A percentile compares a stretch with the other conserved stretches of the same genome.
Conservation (phyloP, 2,797 vertebrate genomes). For the Chiloscyllium punctatum region DNA sequence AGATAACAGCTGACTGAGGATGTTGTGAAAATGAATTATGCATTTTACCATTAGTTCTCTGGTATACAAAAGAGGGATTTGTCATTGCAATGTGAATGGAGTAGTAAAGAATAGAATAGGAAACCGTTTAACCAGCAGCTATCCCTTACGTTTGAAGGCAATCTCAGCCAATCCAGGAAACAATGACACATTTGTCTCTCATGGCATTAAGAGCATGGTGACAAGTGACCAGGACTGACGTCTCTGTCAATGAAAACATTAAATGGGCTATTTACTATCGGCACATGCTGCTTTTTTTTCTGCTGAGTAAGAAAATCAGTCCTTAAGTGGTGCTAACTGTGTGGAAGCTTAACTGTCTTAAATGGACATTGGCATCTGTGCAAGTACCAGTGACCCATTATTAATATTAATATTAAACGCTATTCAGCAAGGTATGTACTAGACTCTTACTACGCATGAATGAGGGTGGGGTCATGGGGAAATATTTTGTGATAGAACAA, state of each 20-base stretch:
- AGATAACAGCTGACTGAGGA: conserved; percentile 30
- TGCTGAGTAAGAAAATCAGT: conserved; percentile 31
- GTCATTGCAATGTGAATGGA: conserved; percentile 22
- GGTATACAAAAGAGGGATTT: conserved; percentile 19
- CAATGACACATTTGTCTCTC: conserved; percentile 34
- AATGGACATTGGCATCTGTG: neutral
- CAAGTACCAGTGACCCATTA: neutral
- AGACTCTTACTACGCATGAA: neutral
- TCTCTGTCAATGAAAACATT: conserved; percentile 24
- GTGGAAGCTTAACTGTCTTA: conserved; percentile 24
- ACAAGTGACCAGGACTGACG: conserved; percentile 30
- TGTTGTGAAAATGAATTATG: conserved; percentile 32
- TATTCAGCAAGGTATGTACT: neutral
- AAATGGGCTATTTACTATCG: conserved; percentile 18
- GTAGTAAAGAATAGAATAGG: conserved; percentile 13
- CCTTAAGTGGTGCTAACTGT: conserved; percentile 21
- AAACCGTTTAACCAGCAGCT: conserved; percentile 26
- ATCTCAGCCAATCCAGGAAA: conserved; percentile 22
- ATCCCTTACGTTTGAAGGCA: conserved; percentile 25
- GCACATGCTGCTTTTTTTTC: conserved; percentile 11
- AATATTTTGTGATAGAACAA: neutral
- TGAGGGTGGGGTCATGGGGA: neutral
- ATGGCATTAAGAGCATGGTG: conserved; percentile 7
- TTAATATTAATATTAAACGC: neutral
- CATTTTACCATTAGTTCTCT: conserved; percentile 26